Percentiles rank a stretch among this genome's conserved stretches.
phyloP scores from a whole-genome alignment of 2,797 vertebrate genomes.

The Gymnothorax javanicus region DNA sequence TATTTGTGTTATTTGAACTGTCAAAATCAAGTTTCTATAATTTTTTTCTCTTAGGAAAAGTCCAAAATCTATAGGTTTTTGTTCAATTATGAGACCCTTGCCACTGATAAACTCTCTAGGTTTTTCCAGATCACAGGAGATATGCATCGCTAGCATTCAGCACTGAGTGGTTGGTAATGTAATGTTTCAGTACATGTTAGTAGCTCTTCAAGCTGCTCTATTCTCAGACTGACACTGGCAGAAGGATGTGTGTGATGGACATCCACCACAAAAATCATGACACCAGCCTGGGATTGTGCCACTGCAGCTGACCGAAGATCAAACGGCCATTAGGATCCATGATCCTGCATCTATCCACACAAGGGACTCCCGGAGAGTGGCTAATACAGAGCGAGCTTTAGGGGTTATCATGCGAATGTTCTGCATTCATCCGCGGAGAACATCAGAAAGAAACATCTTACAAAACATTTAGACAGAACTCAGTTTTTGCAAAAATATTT shows the following conservation, averaged over 20 bases:
- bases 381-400: background rate
- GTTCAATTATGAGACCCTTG: too few species aligned
- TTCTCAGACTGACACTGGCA: background rate
- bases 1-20: too few species aligned
- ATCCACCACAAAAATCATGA: background rate
- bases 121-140: too few species aligned
- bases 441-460: background rate
- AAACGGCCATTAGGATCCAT: background rate
- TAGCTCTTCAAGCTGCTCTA: background rate
- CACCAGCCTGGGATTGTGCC: background rate
- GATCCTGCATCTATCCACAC: background rate
- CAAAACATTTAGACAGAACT: background rate
- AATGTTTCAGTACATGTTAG: background rate
- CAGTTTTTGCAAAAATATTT: background rate
- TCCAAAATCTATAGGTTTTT: too few species aligned
- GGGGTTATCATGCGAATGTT: background rate
- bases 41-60: too few species aligned
- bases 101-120: too few species aligned
- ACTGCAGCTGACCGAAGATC: background rate
- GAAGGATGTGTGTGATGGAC: background rate
- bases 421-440: background rate
- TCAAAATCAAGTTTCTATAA: too few species aligned
- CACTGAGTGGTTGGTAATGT: background rate
- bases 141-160: background rate
- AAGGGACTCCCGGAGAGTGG: background rate